Evolutionary conservation across 2,888 invertebrate species (phyloP).

Genomic region (Netelia fuscicornis): DNA sequence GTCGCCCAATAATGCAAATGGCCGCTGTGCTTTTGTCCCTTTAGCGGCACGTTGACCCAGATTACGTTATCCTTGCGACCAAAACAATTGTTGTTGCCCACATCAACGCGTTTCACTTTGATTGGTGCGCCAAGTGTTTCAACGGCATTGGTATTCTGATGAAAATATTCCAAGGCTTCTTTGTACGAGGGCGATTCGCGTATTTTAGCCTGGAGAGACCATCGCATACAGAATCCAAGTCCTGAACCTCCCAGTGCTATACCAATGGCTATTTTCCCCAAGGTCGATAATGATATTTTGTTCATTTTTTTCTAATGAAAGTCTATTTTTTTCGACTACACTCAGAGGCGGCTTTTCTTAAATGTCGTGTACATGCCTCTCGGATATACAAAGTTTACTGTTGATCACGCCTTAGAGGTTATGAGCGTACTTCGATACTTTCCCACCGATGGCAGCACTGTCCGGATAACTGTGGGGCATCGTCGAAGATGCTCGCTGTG

Average conservation of each 20-base stretch:
- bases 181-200: conserved; percentile 88
- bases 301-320: conserved; percentile 65
- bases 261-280: conserved; percentile 88
- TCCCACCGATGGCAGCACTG: conserved; percentile 30
- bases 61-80: conserved; percentile 86
- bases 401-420: background rate
- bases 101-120: conserved; percentile 87
- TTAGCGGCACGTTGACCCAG: conserved; percentile 88
- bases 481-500: too few relatives aligned
- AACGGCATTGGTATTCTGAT: conserved; percentile 87
- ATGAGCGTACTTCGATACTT: background rate
- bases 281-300: conserved; percentile 85
- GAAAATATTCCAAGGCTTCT: conserved; percentile 87
- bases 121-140: conserved; percentile 91
- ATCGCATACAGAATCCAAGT: conserved; percentile 86
- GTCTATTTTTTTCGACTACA: background rate
- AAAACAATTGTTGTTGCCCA: conserved; percentile 84
- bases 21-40: conserved; percentile 89
- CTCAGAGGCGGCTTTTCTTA: background rate
- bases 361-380: background rate
- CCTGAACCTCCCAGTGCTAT: conserved; percentile 87
- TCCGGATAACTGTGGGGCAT: background rate
- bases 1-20: conserved; percentile 73
- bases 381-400: background rate
- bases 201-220: conserved; percentile 86